Conservation (phyloP, 2,797 vertebrate genomes). For the Chaetophractus vellerosus region DNA sequence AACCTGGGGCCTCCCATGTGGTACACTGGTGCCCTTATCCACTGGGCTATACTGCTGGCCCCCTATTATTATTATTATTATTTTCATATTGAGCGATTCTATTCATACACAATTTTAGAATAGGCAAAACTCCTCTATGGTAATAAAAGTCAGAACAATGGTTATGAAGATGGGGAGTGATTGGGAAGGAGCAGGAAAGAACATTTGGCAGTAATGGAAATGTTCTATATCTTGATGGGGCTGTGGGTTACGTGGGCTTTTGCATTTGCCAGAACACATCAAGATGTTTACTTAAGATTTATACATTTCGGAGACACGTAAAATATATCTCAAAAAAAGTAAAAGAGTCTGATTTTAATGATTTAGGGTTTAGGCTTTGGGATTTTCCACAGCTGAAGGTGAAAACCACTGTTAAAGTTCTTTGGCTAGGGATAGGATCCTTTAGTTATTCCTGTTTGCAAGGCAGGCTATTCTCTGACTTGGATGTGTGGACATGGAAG, state of each 20-base stretch:
- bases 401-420: not conserved
- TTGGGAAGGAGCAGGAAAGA: not conserved
- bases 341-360: slow-evolving; percentile 4
- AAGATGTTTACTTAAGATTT: not conserved
- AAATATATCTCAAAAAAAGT: not conserved
- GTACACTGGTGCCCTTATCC: too few species aligned
- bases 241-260: too few species aligned
- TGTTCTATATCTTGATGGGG: too few species aligned
- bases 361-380: not conserved
- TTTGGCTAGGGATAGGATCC: not conserved
- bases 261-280: not conserved
- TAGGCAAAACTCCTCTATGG: too few species aligned
- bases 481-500: not conserved
- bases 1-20: too few species aligned
- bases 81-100: too few species aligned
- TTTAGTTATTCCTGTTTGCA: not conserved
- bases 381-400: not conserved
- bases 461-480: not conserved
- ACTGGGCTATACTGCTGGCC: too few species aligned
- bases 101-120: too few species aligned
- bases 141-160: not conserved
- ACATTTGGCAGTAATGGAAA: not conserved
- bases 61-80: too few species aligned
- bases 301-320: not conserved
- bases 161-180: not conserved